Evolutionary conservation across 2,888 invertebrate species (phyloP).

Genomic region (Metopia argyrocephala): DNA sequence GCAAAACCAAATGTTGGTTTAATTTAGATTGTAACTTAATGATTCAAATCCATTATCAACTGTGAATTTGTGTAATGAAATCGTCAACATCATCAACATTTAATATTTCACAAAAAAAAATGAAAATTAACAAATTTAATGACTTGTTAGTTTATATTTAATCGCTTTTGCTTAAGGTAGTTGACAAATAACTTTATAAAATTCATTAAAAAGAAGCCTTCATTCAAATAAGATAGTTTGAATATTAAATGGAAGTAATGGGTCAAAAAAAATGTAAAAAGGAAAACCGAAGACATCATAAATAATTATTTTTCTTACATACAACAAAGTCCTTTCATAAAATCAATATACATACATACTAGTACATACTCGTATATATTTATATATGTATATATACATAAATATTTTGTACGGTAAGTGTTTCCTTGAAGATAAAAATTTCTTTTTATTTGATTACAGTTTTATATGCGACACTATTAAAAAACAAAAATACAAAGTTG

Average conservation of each 20-base stretch:
- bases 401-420: no score
- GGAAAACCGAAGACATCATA: constrained; percentile 1
- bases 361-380: no score
- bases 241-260: neutral
- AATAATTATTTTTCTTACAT: constrained; percentile 14
- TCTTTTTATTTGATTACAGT: constrained; percentile 36
- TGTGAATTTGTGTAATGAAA: constrained; percentile 31
- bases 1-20: neutral
- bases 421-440: constrained; percentile 19
- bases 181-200: constrained; percentile 20
- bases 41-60: constrained; percentile 27
- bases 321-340: neutral
- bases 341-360: no score
- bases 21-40: constrained; percentile 5
- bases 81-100: neutral
- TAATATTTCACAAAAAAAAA: constrained; percentile 19
- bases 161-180: neutral
- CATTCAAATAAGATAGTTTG: neutral
- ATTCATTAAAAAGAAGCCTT: constrained; percentile 13
- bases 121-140: constrained; percentile 22
- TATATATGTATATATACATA: no score
- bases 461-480: neutral
- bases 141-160: constrained; percentile 27
- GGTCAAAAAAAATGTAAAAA: neutral
- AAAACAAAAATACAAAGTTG: neutral